Conservation (phyloP, 2,113 vertebrate genomes). For the Eulacestoma nigropectus region DNA sequence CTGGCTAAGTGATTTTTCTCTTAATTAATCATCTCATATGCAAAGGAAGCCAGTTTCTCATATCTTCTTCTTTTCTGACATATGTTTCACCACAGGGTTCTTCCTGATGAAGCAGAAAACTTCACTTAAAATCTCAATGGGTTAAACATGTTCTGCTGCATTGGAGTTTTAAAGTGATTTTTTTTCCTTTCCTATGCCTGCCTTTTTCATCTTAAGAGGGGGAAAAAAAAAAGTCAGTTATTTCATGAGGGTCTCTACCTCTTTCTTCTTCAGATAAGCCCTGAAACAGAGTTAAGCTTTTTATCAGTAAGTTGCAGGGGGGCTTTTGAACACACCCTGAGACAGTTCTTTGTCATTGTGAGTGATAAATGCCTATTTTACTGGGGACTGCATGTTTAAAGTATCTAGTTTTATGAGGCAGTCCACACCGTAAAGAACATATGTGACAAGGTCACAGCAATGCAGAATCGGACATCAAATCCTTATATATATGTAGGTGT, state of each 20-base stretch:
- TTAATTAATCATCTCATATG: constrained; percentile 60
- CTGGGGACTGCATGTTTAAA: neutral
- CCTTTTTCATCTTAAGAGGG: neutral
- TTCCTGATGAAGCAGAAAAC: constrained; percentile 55
- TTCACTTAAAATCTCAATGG: constrained; percentile 9
- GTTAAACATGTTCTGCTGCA: constrained; percentile 32
- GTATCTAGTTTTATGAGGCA: neutral
- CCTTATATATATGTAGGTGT: neutral
- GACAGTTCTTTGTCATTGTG: neutral
- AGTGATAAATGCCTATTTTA: constrained; percentile 9
- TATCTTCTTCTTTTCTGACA: constrained; percentile 46
- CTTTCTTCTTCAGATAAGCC: constrained; percentile 53
- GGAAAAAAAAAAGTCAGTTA: neutral
- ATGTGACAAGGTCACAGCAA: neutral
- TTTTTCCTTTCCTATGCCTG: neutral
- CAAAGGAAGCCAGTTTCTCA: neutral
- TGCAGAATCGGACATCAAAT: neutral
- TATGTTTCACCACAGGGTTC: constrained; percentile 51
- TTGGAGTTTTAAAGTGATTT: constrained; percentile 3
- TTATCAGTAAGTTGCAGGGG: constrained; percentile 63
- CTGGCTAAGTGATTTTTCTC: constrained; percentile 27
- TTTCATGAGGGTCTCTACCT: constrained; percentile 17
- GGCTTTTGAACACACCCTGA: constrained; percentile 38
- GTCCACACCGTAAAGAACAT: neutral
- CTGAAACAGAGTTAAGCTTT: constrained; percentile 58